phyloP scores from a whole-genome alignment of 2,113 vertebrate genomes.

The Equus quagga region DNA sequence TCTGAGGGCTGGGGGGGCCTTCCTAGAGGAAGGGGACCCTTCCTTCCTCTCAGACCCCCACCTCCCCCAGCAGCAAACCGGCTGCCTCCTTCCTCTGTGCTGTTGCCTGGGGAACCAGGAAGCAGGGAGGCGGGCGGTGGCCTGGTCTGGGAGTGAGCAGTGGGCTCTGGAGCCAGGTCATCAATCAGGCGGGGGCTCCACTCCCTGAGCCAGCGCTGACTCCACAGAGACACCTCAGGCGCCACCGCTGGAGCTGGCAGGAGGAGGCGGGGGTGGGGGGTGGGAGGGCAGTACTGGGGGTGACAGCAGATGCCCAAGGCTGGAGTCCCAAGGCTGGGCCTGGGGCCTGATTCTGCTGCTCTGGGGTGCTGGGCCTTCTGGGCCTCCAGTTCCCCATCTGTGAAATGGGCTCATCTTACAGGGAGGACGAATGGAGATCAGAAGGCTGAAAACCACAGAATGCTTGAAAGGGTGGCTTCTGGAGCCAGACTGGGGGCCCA shows the following conservation, averaged over 20 bases:
- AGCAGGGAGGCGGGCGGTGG: not conserved
- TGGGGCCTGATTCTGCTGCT: not conserved
- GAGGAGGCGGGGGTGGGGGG: fast-evolving
- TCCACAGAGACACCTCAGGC: not conserved
- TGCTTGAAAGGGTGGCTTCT: not conserved
- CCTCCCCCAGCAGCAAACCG: not conserved
- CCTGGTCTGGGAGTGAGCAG: not conserved
- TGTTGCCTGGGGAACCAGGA: constrained; percentile 35
- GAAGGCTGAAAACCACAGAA: not conserved
- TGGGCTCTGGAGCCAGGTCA: constrained; percentile 10
- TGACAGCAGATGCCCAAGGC: not conserved
- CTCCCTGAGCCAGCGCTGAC: not conserved
- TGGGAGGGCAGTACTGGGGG: not conserved
- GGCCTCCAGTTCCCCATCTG: not conserved
- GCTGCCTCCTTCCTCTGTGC: not conserved
- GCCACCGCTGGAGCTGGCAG: not conserved
- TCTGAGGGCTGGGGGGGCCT: not conserved
- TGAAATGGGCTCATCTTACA: not conserved
- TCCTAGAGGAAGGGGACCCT: not conserved
- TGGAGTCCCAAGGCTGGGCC: not conserved
- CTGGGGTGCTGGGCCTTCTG: not conserved
- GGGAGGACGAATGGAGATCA: not conserved
- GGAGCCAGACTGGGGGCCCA: not conserved
- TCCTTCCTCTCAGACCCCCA: not conserved
- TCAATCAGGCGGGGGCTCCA: not conserved